Base-by-base conservation (phyloP, 2,888 invertebrate genomes). In the Idaea aversata region DNA sequence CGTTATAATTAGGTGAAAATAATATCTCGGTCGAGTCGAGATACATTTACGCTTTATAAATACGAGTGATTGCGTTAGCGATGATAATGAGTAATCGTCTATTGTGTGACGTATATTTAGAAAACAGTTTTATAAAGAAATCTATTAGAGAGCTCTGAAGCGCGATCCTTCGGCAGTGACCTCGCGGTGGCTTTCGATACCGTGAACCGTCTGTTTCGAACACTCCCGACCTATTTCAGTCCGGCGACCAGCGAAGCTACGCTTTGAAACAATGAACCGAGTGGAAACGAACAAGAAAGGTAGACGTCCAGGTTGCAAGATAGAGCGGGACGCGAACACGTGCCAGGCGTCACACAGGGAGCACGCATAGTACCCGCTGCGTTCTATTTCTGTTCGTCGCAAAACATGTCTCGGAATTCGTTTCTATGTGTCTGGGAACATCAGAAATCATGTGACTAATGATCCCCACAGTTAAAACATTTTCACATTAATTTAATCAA, bases 371-470 rank as follows among this genome's bases (percentile, higher is more conserved):
- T 90, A 84, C 87, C 91, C 90, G 90, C 90, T 90, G 86, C 86
- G 88, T 87, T 89, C 91, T 92, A 92, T 92, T 92, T 91, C 85
- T 86, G 90, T 82, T 75, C 91, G 91, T 91, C 91, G 91, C 91
- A 84, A 86, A 90, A 90, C 90, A 91, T 91, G 92, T 92, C 92
- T 92, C 92, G 92, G 91, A 91, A 91, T 91, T 89, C 89, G 88
- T 88, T 91, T 89, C 89, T 89, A 86, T 86, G 87, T 89, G 90
- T 92, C 91, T 91, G 88, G 88, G 85, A 89, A 87, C 86, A 90
- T 90, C 83, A 88, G 84, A 86, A 90, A 90, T 90, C 90, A 91
- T 89, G 91, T 91, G 91, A 91, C 90, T 91, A 90, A 92, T 90
- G 88, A 86, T 86, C 80, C 75, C 15, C 76, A 69, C 76, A 78